Evolutionary conservation across 1,140 invertebrate genomes (phyloP).

Genomic region (Lepidurus couesii): DNA sequence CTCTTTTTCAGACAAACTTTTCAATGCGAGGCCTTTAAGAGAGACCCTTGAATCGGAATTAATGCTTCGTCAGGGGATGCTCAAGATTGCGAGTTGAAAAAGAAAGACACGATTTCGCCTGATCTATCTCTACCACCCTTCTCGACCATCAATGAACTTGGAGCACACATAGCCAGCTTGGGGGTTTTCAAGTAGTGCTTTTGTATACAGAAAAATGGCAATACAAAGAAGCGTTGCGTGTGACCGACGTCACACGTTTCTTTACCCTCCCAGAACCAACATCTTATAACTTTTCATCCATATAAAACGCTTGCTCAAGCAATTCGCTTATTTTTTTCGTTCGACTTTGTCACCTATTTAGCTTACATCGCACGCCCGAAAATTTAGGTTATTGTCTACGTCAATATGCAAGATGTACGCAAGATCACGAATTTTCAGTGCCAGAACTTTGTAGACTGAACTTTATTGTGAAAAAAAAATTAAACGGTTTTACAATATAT

Average conservation of each 20-base stretch:
- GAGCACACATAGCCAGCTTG: background rate
- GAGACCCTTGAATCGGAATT: background rate
- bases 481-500: too few species aligned
- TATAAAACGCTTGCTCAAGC: background rate
- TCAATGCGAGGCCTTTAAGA: background rate
- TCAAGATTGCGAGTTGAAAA: constrained; percentile 8
- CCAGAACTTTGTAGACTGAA: too few species aligned
- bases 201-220: background rate
- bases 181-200: constrained; percentile 3
- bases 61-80: background rate
- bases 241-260: background rate
- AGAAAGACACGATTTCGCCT: constrained; percentile 10
- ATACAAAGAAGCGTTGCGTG: background rate
- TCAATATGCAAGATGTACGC: background rate
- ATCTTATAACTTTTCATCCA: background rate
- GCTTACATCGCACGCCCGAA: background rate
- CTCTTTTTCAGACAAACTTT: background rate
- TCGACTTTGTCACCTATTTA: background rate
- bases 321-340: background rate
- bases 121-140: constrained; percentile 15
- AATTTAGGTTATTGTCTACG: background rate
- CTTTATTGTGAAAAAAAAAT: too few species aligned
- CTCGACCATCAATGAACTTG: background rate
- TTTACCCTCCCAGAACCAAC: background rate
- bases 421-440: too few species aligned